phyloP scores from a whole-genome alignment of 2,888 invertebrate species.

The Amiota minor region DNA sequence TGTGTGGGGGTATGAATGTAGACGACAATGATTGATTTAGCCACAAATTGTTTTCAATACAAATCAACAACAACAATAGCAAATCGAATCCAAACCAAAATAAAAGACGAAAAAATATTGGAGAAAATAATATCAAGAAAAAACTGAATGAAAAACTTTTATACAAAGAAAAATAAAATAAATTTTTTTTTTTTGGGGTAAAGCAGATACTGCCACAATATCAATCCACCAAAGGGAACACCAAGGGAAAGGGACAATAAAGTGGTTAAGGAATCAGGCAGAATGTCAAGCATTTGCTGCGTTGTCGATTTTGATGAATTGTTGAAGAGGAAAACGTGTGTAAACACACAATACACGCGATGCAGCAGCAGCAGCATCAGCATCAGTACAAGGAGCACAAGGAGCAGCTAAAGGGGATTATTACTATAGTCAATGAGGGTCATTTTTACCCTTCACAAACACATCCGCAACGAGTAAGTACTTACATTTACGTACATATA shows the following conservation, averaged over 20 bases:
- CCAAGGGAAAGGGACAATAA: background rate
- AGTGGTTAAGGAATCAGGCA: slow-evolving; percentile 2
- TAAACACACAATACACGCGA: slow-evolving; percentile 49
- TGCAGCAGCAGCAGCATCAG: too few relatives aligned
- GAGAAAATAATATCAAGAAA: background rate
- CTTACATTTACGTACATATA: background rate
- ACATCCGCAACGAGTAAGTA: background rate
- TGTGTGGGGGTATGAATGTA: slow-evolving; percentile 31
- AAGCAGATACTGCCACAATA: background rate
- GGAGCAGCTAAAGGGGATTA: background rate
- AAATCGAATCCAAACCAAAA: background rate
- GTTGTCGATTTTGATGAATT: slow-evolving; percentile 66
- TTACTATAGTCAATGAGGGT: background rate
- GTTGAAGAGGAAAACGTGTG: slow-evolving; percentile 62
- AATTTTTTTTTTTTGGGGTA: slow-evolving; percentile 3
- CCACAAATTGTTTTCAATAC: slow-evolving; percentile 32
- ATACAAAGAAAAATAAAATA: background rate
- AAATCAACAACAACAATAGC: background rate
- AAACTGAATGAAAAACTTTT: slow-evolving; percentile 8
- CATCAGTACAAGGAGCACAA: too few relatives aligned
- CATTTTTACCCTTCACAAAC: background rate
- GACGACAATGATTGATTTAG: slow-evolving; percentile 60
- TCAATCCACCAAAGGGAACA: too few relatives aligned
- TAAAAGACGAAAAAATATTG: background rate
- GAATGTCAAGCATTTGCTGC: slow-evolving; percentile 62